Evolutionary conservation across 2,888 invertebrate species (phyloP).

Genomic region (Chelonus formosanus): DNA sequence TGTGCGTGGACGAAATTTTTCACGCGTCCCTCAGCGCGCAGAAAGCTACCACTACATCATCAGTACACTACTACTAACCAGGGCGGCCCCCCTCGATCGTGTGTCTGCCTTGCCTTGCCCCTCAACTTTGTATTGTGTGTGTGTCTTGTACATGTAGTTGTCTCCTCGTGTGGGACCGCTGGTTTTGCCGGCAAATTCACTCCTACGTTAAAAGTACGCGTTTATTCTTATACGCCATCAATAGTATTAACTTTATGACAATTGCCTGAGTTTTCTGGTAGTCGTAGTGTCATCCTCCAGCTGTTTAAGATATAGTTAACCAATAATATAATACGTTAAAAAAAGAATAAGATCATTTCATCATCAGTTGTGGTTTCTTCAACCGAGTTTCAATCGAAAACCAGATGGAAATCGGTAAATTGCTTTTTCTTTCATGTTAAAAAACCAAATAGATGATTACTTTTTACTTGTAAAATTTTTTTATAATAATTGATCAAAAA

Average conservation of each 20-base stretch:
- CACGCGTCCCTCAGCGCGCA: slow-evolving; percentile 35
- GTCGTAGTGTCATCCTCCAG: neutral
- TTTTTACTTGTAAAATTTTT: too few species aligned
- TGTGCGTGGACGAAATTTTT: slow-evolving; percentile 24
- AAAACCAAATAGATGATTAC: neutral
- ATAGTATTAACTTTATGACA: slow-evolving; percentile 19
- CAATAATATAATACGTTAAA: too few species aligned
- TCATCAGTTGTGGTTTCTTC: too few species aligned
- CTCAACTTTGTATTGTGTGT: slow-evolving; percentile 22
- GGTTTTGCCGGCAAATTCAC: slow-evolving; percentile 41
- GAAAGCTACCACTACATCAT: slow-evolving; percentile 10
- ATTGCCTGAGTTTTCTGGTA: slow-evolving; percentile 3
- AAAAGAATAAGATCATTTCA: too few species aligned
- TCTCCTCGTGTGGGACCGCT: slow-evolving; percentile 34
- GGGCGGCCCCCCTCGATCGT: slow-evolving; percentile 10
- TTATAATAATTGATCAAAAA: too few species aligned
- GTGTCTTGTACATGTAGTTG: slow-evolving; percentile 16
- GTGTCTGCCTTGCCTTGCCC: slow-evolving; percentile 17
- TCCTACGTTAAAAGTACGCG: slow-evolving; percentile 35
- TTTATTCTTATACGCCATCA: slow-evolving; percentile 39
- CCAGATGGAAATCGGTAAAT: slow-evolving; percentile 34
- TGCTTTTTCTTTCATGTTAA: slow-evolving; percentile 9
- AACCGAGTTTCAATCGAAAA: slow-evolving; percentile 16
- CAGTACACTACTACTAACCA: slow-evolving; percentile 8
- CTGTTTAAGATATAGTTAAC: neutral